Evolutionary conservation across 2,888 invertebrate species (phyloP), one percentile per base, ranked within the genome.

Genomic region (Drosophila nigricruria): DNA sequence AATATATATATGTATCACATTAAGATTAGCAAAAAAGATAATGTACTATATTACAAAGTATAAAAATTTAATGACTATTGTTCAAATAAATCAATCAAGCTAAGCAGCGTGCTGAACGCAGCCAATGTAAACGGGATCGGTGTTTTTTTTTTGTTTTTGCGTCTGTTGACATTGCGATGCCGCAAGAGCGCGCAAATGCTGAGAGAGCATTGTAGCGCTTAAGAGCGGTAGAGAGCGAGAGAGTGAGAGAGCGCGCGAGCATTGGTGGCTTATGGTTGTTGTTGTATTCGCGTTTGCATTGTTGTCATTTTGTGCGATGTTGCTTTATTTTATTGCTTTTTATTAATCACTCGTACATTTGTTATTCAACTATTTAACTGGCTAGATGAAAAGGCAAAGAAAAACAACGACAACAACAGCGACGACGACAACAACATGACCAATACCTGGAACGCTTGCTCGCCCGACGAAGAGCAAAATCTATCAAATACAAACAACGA

Each of bases 101-200:
- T 47, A 42, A 67, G 58, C 67, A 68, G 20, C 20, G 20, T 38
- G 54, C 45, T 52, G 56, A 64, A 57, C 71, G 73, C 63, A 67
- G 34, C 68, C 57, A 72, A 79, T 79, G 76, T 75, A 67, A 82
- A 68, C 81, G 70, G 57, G 78, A 80, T 80, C 85, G 43, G 25
- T 52, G 5, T 14, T 14, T 32, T 32, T 12, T 32, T 38, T 38
- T 43, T 23, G 14, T 20, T 43, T 43, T 45, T 34, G 64, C 57
- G 67, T 69, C 49, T 74, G 70, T 74, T 74, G 76, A 75, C 74
- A 74, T 65, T 74, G 74, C 70, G 61, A 68, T 49, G 49, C 42
- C 49, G 54, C 50, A 56, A 59, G 54, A 63, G 73, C 38, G 73
- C 38, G 71, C 49, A 27, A 56, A 56, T 18, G 30, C 23, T n/a